These are phyloP conservation scores for Crotalus helleri DNA, from an alignment of 2,113 vertebrate genomes.

Conservation along the genomic window DNA sequence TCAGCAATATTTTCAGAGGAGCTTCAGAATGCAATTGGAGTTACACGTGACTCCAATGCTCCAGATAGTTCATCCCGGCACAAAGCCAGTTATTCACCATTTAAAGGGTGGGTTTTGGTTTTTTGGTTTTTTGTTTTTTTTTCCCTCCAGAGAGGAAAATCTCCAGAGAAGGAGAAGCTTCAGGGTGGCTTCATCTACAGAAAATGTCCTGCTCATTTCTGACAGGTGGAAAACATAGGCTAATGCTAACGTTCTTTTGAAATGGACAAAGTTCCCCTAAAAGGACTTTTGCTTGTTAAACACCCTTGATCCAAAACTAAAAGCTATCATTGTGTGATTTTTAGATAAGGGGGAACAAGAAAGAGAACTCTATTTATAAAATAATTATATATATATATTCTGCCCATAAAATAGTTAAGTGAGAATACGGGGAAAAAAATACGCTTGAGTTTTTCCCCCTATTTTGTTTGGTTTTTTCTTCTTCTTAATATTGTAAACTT, in stretches of 20 bases:
- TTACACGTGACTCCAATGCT: not conserved
- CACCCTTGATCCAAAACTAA: conserved; percentile 11
- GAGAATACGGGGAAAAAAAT: not conserved
- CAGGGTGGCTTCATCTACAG: not conserved
- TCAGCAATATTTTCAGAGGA: not conserved
- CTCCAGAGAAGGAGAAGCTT: not conserved
- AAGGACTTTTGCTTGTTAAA: not conserved
- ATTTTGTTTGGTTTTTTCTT: not conserved
- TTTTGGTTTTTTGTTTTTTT: too few species aligned
- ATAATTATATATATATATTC: not conserved
- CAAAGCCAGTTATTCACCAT: not conserved
- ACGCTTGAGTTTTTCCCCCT: not conserved
- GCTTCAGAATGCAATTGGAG: not conserved
- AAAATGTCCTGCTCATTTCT: not conserved
- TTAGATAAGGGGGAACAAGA: not conserved
- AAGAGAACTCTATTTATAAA: not conserved
- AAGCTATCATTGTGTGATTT: not conserved
- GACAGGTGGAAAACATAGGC: not conserved
- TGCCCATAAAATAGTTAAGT: not conserved
- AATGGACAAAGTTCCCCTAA: not conserved
- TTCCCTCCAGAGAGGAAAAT: not conserved
- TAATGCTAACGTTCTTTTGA: not conserved
- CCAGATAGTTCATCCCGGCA: not conserved
- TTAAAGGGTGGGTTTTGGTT: not conserved
- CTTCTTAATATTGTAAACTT: conserved; percentile 24